A percentile compares a stretch with the other conserved stretches of the same genome.
These are phyloP conservation scores for Drosophila ohnishii DNA, from an alignment of 1,140 invertebrate species.

Conservation along the genomic window DNA sequence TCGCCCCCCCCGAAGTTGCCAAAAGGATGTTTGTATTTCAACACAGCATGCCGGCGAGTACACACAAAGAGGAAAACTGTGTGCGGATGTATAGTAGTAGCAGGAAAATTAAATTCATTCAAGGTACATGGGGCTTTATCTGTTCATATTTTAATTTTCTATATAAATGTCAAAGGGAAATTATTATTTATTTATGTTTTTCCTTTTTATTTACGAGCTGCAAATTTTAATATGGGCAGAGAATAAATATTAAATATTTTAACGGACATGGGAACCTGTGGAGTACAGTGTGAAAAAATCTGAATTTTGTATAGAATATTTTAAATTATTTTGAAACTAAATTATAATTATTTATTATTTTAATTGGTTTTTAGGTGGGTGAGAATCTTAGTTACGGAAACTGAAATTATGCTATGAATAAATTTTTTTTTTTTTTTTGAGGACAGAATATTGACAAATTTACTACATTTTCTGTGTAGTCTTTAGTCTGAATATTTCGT, in stretches of 20 bases:
- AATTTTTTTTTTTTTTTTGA: no score
- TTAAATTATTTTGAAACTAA: no score
- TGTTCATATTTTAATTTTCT: not conserved
- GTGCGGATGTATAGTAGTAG: not conserved
- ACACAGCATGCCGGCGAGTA: conserved; percentile 4
- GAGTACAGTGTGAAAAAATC: no score
- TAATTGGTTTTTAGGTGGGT: no score
- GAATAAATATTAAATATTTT: not conserved
- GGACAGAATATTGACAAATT: no score
- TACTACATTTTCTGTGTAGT: no score
- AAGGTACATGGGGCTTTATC: not conserved
- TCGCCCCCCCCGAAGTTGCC: conserved; percentile 25
- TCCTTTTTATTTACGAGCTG: not conserved
- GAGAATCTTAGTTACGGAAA: no score
- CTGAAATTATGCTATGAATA: no score
- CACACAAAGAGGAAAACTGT: conserved; percentile 4
- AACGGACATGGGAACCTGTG: not conserved
- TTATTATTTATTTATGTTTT: not conserved
- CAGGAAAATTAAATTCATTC: conserved; percentile 9
- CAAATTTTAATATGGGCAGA: no score
- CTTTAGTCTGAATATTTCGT: no score
- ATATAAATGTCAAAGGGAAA: not conserved
- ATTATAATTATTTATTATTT: no score
- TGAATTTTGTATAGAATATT: no score
- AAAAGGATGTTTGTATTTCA: conserved; percentile 35